These are phyloP conservation scores for Andricus curvator DNA, from an alignment of 2,888 invertebrate species.

Conservation along the genomic window DNA sequence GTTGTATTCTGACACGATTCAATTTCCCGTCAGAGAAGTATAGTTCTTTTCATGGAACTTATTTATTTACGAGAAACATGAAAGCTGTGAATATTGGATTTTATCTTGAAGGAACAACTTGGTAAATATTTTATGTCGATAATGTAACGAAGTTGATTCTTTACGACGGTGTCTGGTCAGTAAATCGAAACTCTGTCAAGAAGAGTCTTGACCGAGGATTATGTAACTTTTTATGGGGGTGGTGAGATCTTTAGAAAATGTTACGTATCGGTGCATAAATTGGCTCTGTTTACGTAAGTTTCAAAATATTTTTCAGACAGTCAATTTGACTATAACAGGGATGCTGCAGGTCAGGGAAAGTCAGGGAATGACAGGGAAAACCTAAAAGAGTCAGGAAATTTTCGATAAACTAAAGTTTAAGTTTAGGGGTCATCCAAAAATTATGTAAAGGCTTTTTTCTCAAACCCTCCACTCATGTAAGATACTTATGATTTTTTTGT, in stretches of 20 bases:
- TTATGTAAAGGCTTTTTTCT: too few relatives aligned
- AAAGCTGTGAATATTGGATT: constrained; percentile 15
- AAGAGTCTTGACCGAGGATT: constrained; percentile 20
- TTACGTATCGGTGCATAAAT: constrained; percentile 6
- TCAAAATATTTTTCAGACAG: neutral
- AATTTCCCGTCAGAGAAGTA: constrained; percentile 3
- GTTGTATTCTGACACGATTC: constrained; percentile 15
- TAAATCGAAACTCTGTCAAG: constrained; percentile 15
- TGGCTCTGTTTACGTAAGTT: neutral
- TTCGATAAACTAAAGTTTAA: too few relatives aligned
- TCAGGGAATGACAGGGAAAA: too few relatives aligned
- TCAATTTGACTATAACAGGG: neutral
- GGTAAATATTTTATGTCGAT: constrained; percentile 29
- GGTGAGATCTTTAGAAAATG: constrained; percentile 1
- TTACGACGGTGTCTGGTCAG: constrained; percentile 28
- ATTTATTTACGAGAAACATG: constrained; percentile 32
- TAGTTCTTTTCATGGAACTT: constrained; percentile 15
- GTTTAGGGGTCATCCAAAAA: too few relatives aligned
- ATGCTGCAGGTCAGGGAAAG: too few relatives aligned
- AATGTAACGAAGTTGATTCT: constrained; percentile 34
- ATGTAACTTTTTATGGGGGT: constrained; percentile 12
- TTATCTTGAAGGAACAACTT: constrained; percentile 23
- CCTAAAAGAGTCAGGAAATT: too few relatives aligned
- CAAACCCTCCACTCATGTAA: too few relatives aligned
- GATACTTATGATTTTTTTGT: too few relatives aligned